These are phyloP conservation scores for Volucella zonaria DNA, from an alignment of 2,888 invertebrate genomes.

Conservation along the genomic window DNA sequence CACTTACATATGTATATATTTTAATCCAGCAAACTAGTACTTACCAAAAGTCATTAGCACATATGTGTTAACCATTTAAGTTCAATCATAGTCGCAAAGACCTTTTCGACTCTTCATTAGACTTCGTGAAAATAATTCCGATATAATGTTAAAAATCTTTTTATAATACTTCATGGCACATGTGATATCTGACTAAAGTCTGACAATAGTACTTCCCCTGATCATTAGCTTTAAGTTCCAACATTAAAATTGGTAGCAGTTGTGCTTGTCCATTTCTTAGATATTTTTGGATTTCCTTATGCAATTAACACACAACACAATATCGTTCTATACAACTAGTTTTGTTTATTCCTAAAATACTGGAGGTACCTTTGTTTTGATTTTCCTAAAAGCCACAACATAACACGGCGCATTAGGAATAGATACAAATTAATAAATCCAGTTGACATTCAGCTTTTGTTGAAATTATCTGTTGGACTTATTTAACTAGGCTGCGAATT, in stretches of 20 bases:
- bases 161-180: constrained; percentile 58
- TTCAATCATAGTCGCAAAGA: too few relatives aligned
- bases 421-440: constrained; percentile 68
- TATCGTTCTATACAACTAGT: background rate
- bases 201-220: constrained; percentile 5
- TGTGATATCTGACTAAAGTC: constrained; percentile 57
- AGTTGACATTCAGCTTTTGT: constrained; percentile 60
- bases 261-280: constrained; percentile 71
- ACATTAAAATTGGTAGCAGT: constrained; percentile 56
- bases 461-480: constrained; percentile 44
- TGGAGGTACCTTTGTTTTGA: constrained; percentile 49
- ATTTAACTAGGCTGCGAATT: constrained; percentile 34
- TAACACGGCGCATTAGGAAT: constrained; percentile 35
- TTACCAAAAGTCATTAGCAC: too few relatives aligned
- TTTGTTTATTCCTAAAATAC: constrained; percentile 38
- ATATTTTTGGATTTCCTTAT: constrained; percentile 64
- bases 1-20: too few relatives aligned
- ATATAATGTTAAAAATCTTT: constrained; percentile 65
- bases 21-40: too few relatives aligned
- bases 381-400: constrained; percentile 39
- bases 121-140: constrained; percentile 1
- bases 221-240: constrained; percentile 64
- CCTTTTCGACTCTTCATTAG: too few relatives aligned
- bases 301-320: constrained; percentile 44
- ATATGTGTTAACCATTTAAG: too few relatives aligned